Evolutionary conservation across 2,888 invertebrate species (phyloP).

Genomic region (Chesias legatella): DNA sequence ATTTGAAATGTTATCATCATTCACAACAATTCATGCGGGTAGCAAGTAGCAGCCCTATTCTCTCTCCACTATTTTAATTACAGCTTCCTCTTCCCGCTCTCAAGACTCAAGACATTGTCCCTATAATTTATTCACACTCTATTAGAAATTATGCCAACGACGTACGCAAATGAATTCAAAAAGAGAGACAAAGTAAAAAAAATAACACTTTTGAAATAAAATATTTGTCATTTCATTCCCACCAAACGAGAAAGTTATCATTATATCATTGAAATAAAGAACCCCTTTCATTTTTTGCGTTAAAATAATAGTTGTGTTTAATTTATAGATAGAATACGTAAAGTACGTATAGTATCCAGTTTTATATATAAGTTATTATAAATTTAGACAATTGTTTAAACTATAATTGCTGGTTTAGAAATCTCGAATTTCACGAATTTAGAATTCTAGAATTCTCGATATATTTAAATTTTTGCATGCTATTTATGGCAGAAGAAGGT

Average conservation of each 20-base stretch:
- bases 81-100: slow-evolving; percentile 54
- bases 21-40: too few relatives aligned
- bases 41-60: slow-evolving; percentile 56
- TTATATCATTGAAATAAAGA: slow-evolving; percentile 36
- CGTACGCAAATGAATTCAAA: slow-evolving; percentile 72
- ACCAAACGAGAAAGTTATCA: slow-evolving; percentile 52
- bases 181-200: slow-evolving; percentile 59
- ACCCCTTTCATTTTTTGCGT: slow-evolving; percentile 28
- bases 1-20: too few relatives aligned
- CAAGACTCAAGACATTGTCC: slow-evolving; percentile 70
- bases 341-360: too few relatives aligned
- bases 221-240: slow-evolving; percentile 67
- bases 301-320: slow-evolving; percentile 5
- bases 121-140: slow-evolving; percentile 71
- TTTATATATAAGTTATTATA: too few relatives aligned
- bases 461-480: too few relatives aligned
- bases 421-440: too few relatives aligned
- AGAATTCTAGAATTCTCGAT: too few relatives aligned
- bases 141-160: slow-evolving; percentile 59
- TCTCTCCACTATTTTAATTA: slow-evolving; percentile 65
- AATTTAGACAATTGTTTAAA: too few relatives aligned
- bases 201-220: slow-evolving; percentile 47
- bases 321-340: not conserved
- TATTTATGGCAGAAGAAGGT: too few relatives aligned
- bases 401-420: too few relatives aligned